Evolutionary conservation across 35 echinoderm and acorn worm species (phyloP), one percentile per base, ranked within the genome.

Genomic region (Holothuria glaberrima): DNA sequence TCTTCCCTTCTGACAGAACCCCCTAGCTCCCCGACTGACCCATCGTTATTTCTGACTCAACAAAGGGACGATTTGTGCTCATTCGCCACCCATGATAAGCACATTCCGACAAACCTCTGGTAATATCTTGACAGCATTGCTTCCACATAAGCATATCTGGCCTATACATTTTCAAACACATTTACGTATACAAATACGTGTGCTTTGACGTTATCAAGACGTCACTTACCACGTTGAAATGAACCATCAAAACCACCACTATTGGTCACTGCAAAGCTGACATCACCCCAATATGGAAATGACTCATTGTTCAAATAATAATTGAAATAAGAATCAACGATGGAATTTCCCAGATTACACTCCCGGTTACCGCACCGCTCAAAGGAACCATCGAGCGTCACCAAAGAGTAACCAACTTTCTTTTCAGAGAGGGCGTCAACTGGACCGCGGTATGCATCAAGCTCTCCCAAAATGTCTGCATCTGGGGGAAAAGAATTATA

Each of bases 291-390:
- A 30, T 62, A 73, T 10, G 30, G n/a, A 10, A 32, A 61, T 31
- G 56, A 60, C 19, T 25, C 60, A 30, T 60, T 64, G 62, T 56
- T 31, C 21, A 82, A 38, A 73, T 82, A 68, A 25, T 88, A 46
- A 73, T 75, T 38, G 30, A 93, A 62, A 75, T 90, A 90, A 19
- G 94, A 82, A 50, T 97, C 94, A 9, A 91, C 92, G 18, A 97
- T 71, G 19, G 93, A 22, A 58, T 97, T 97, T 0, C 94, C 94
- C 10, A 93, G 80, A 59, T 91, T 97, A 88, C 94, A 97, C 44
- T 97, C 94, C 22, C 44, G 62, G 28, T 48, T 71, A 1, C 80
- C 71, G 54, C 94, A 97, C 22, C 62, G 70, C 18, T 63, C 32
- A 22, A 61, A 44, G 28, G 86, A 35, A 41, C 94, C 94, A 7